Percentiles rank a stretch among this genome's conserved stretches.
Evolutionary conservation across 2,888 invertebrate species (phyloP).

Genomic region (Brachypterus glaber): DNA sequence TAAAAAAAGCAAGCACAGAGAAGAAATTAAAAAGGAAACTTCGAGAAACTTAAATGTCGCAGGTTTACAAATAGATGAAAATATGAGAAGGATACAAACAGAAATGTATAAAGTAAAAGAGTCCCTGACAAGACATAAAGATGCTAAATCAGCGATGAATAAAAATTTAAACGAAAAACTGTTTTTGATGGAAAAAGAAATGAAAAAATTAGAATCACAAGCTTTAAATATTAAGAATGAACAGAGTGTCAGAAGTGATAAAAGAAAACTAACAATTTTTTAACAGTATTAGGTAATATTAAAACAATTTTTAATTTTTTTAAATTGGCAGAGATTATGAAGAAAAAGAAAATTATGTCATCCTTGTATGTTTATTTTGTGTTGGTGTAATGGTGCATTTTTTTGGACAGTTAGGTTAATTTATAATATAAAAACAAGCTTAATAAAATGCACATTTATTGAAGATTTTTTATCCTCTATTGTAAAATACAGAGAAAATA

Average conservation of each 20-base stretch:
- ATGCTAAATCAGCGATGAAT: slow-evolving; percentile 48
- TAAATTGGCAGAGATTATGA: too few relatives aligned
- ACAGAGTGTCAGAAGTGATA: slow-evolving; percentile 60
- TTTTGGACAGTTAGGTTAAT: too few relatives aligned
- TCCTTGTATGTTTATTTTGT: too few relatives aligned
- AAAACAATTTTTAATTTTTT: neutral
- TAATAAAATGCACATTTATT: slow-evolving; percentile 9
- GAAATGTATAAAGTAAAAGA: slow-evolving; percentile 58
- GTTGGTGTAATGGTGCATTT: too few relatives aligned
- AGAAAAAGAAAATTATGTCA: too few relatives aligned
- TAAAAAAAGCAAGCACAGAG: slow-evolving; percentile 30
- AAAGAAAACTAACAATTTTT: slow-evolving; percentile 68
- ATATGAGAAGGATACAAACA: slow-evolving; percentile 55
- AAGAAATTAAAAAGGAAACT: slow-evolving; percentile 42
- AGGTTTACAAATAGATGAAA: slow-evolving; percentile 61
- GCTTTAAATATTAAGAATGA: slow-evolving; percentile 59
- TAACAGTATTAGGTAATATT: too few relatives aligned
- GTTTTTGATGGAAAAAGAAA: slow-evolving; percentile 50
- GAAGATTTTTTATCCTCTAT: neutral
- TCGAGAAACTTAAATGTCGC: slow-evolving; percentile 63
- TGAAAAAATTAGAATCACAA: slow-evolving; percentile 49
- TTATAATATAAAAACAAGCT: too few relatives aligned
- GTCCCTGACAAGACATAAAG: slow-evolving; percentile 53
- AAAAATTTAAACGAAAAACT: slow-evolving; percentile 54
- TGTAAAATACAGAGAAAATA: slow-evolving; percentile 3